phyloP scores from a whole-genome alignment of 2,797 vertebrate species.

The Tangara arthus region DNA sequence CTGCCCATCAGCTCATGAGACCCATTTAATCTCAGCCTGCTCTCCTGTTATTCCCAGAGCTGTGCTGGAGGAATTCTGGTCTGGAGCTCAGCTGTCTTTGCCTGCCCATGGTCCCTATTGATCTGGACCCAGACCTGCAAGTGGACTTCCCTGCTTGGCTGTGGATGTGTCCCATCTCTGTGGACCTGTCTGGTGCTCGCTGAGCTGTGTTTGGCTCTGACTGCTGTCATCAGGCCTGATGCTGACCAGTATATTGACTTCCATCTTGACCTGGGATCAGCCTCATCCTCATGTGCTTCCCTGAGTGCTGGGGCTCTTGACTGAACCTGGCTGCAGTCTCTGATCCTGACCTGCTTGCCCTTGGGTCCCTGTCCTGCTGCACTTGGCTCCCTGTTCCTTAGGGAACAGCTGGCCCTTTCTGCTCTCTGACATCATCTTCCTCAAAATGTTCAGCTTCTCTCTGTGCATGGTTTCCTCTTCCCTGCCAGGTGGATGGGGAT shows the following conservation, averaged over 20 bases:
- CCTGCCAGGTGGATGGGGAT: neutral
- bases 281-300: neutral
- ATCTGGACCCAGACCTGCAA: neutral
- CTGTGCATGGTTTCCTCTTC: neutral
- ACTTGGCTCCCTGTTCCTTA: neutral
- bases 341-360: neutral
- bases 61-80: neutral
- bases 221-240: neutral
- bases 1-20: neutral
- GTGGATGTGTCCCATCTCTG: fast-evolving
- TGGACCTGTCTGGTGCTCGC: neutral
- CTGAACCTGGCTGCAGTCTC: neutral
- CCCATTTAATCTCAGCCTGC: neutral
- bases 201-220: neutral
- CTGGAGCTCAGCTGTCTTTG: neutral
- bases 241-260: neutral
- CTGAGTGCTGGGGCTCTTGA: neutral
- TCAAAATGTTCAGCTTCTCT: neutral
- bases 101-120: fast-evolving
- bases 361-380: neutral
- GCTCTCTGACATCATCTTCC: neutral
- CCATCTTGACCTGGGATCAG: neutral
- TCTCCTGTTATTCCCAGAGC: fast-evolving
- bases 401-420: neutral
- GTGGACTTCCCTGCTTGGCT: neutral